Evolutionary conservation across 2,113 vertebrate genomes (phyloP), one percentile per base, ranked within the genome.

Genomic region (Cathartes aura): DNA sequence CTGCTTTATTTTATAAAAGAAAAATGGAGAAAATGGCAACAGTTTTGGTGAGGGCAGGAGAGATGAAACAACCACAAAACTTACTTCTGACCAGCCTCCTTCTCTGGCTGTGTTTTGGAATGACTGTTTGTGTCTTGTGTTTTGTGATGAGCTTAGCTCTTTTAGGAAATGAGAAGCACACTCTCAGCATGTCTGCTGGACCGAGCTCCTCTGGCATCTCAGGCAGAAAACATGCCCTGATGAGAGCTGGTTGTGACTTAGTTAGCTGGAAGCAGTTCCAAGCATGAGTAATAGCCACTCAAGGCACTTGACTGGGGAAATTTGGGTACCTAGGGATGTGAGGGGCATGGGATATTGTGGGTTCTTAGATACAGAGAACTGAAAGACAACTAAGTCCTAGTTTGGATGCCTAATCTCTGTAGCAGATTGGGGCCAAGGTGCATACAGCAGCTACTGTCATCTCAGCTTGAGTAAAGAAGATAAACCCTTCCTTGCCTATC

Each of bases 211-310:
- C 87, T 59, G 76, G 90, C 83, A 87, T 43, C 55, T 91, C 76
- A 78, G 87, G 81, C 87, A 89, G 93, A 91, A 78, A 90, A 66
- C 55, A 55, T 6, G 8, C 71, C 59, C 93, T 67, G 59, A 79
- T 47, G 81, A 94, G 45, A 87, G 83, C n/a, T 70, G 58, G 67
- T 81, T 93, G 71, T 70, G 89, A 89, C 75, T 94, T 93, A 83
- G 45, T 82, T 87, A 95, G 79, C 45, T 62, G 53, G 62, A 87
- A 71, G 87, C 23, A n/a, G 22, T 55, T 87, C 43, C 64, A 89
- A 73, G 32, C 68, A 50, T 47, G 55, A 89, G 19, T 76, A 92
- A 73, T 1, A 94, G 30, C 50, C 36, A 80, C 43, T 91, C 38
- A 32, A 2, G 52, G 30, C 38, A 79, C 15, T 74, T 43, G 52